These are phyloP conservation scores for Sinella curviseta DNA, from an alignment of 1,140 invertebrate species.

Conservation along the genomic window DNA sequence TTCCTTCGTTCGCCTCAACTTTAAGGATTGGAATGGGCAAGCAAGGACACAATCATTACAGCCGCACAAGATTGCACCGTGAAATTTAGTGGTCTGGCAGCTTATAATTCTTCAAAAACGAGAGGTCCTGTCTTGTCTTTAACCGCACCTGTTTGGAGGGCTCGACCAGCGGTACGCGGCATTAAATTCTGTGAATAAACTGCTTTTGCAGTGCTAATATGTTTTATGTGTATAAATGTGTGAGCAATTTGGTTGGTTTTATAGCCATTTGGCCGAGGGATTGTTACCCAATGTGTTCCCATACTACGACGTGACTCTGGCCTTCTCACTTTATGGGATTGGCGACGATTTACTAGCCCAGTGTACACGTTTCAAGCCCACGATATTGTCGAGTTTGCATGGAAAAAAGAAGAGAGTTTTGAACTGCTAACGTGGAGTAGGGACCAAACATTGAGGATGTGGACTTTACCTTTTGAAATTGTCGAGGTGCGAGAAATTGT, in stretches of 20 bases:
- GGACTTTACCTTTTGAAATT: constrained; percentile 66
- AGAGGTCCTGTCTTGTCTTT: constrained; percentile 67
- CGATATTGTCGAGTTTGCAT: constrained; percentile 92
- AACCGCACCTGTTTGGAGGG: constrained; percentile 88
- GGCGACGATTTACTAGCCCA: constrained; percentile 66
- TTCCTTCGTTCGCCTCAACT: too few relatives aligned
- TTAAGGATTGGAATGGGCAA: constrained; percentile 43
- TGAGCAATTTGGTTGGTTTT: constrained; percentile 46
- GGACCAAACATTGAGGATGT: constrained; percentile 87
- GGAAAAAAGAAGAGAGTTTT: constrained; percentile 69
- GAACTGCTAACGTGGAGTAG: constrained; percentile 94
- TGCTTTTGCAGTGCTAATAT: background rate
- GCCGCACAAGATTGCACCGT: constrained; percentile 82
- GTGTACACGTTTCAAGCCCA: constrained; percentile 90
- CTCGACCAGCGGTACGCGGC: constrained; percentile 77
- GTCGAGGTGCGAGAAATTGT: constrained; percentile 38
- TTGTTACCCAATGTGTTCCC: constrained; percentile 85
- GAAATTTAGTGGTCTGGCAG: constrained; percentile 65
- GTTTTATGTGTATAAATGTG: constrained; percentile 15
- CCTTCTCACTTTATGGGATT: constrained; percentile 74
- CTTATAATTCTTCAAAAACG: constrained; percentile 27
- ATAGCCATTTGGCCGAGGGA: constrained; percentile 86
- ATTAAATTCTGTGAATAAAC: constrained; percentile 6
- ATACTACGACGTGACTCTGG: constrained; percentile 77
- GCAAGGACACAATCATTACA: constrained; percentile 43